phyloP scores from a whole-genome alignment of 2,113 vertebrate genomes.

The Tautogolabrus adspersus region DNA sequence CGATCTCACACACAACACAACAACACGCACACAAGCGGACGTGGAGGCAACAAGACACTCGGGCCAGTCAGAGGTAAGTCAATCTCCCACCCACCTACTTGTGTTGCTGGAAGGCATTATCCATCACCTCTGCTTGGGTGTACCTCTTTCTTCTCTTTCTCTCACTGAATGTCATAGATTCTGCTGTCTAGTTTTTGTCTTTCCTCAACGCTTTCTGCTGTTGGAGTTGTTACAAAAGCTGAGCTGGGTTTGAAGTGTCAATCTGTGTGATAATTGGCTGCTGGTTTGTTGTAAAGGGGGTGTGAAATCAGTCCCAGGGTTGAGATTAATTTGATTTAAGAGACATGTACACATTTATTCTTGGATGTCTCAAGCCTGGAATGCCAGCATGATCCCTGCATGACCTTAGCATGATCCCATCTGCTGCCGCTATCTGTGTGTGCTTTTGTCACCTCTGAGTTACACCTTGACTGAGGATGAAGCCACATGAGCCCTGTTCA shows the following conservation, averaged over 20 bases:
- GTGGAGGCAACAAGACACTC: constrained; percentile 73
- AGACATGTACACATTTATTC: not conserved
- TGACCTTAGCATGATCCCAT: constrained; percentile 25
- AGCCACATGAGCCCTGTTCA: constrained; percentile 5
- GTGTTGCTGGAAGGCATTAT: constrained; percentile 13
- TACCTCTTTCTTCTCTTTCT: not conserved
- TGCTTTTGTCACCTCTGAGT: not conserved
- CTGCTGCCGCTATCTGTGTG: not conserved
- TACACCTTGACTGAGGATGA: not conserved
- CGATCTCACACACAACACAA: constrained; percentile 65
- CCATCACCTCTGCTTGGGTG: not conserved
- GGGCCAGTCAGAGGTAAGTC: constrained; percentile 91
- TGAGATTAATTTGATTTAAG: not conserved
- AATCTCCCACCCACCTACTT: constrained; percentile 8
- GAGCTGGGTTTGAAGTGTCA: constrained; percentile 5
- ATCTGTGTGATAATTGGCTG: not conserved
- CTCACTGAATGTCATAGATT: constrained; percentile 1
- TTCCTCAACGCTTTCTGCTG: constrained; percentile 1
- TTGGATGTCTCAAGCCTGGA: constrained; percentile 13
- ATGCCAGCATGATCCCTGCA: constrained; percentile 14
- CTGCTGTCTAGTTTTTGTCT: not conserved
- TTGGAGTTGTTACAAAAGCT: constrained; percentile 6
- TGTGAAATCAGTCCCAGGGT: not conserved
- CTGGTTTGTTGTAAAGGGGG: not conserved
- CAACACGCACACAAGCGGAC: constrained; percentile 53